Evolutionary conservation across 2,888 invertebrate species (phyloP).

Genomic region (Aethes cnicana): DNA sequence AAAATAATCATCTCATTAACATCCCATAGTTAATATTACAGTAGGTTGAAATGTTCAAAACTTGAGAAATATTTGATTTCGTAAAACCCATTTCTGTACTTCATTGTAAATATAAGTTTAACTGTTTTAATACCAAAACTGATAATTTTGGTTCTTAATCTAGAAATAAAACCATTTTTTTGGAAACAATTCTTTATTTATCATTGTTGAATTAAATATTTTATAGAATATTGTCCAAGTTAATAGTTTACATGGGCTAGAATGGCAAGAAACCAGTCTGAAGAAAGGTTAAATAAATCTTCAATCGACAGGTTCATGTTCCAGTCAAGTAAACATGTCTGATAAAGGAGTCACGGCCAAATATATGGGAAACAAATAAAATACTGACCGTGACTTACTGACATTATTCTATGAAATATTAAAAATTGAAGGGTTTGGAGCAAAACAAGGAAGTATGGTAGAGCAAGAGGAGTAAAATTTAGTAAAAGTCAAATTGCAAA

Average conservation of each 20-base stretch:
- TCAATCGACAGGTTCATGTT: constrained; percentile 35
- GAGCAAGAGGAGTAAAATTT: too few species aligned
- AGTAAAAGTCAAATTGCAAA: too few species aligned
- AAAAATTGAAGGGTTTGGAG: not conserved
- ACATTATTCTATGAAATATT: constrained; percentile 46
- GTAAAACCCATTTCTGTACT: too few species aligned
- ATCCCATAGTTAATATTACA: too few species aligned
- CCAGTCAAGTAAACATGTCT: constrained; percentile 32
- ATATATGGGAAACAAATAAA: constrained; percentile 74
- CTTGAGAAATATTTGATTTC: too few species aligned
- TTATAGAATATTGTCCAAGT: constrained; percentile 15
- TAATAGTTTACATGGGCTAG: constrained; percentile 11
- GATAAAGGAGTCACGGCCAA: constrained; percentile 44
- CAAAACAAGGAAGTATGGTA: constrained; percentile 30
- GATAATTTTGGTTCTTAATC: not conserved
- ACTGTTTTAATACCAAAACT: too few species aligned
- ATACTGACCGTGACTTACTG: constrained; percentile 49
- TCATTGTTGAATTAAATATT: constrained; percentile 14
- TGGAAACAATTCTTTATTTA: constrained; percentile 19
- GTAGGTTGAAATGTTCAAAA: too few species aligned
- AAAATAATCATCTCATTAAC: too few species aligned
- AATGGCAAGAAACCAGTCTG: constrained; percentile 11
- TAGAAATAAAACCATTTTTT: constrained; percentile 10
- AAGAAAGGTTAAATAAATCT: constrained; percentile 57
- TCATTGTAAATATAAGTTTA: too few species aligned